Percentiles rank a stretch among this genome's conserved stretches.
Evolutionary conservation across 2,113 vertebrate genomes (phyloP).

Genomic region (Tupaia tana): DNA sequence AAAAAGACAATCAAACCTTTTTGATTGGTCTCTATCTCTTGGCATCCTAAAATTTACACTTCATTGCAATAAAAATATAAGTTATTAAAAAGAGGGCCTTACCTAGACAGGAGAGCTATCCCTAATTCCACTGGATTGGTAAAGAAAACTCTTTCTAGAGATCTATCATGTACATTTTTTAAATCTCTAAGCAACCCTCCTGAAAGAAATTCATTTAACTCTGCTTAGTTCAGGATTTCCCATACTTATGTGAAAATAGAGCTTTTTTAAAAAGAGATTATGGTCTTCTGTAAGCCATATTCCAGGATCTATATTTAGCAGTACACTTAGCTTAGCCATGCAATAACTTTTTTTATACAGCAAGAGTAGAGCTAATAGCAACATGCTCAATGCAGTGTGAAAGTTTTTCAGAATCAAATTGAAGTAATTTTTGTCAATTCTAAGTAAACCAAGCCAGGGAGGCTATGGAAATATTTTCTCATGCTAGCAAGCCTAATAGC

Average conservation of each 20-base stretch:
- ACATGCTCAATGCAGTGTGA: not conserved
- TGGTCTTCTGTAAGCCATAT: not conserved
- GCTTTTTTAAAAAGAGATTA: not conserved
- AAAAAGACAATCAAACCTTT: slow-evolving; percentile 40
- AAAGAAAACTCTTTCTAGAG: not conserved
- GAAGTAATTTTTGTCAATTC: too few relatives aligned
- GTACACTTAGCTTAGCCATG: not conserved
- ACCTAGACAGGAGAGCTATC: not conserved
- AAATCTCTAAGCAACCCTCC: not conserved
- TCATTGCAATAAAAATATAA: slow-evolving; percentile 42
- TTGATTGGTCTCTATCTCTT: not conserved
- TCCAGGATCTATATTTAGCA: not conserved
- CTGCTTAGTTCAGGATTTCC: not conserved
- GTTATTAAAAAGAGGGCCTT: not conserved
- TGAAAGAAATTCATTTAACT: slow-evolving; percentile 6
- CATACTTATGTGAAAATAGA: not conserved
- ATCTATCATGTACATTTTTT: not conserved
- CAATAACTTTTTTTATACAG: not conserved
- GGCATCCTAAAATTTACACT: slow-evolving; percentile 55
- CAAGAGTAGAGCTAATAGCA: not conserved
- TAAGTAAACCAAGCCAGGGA: too few relatives aligned
- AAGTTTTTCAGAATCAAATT: too few relatives aligned
- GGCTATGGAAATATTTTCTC: too few relatives aligned
- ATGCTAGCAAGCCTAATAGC: too few relatives aligned
- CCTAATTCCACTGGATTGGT: not conserved